phyloP scores from a whole-genome alignment of 1,140 invertebrate genomes.

The Tetramorium alpestre region DNA sequence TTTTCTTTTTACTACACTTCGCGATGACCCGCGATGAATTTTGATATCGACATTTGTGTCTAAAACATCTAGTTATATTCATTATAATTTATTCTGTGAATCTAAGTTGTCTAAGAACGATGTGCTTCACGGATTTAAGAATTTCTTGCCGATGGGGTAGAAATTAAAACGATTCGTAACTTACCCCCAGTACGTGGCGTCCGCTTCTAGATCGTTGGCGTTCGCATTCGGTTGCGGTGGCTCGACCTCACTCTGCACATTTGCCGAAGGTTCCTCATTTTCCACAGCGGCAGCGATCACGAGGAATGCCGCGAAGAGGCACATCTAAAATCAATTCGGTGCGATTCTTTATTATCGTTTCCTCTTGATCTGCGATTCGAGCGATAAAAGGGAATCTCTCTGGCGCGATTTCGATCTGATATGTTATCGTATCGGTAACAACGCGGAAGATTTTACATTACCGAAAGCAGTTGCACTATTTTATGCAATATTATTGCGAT shows the following conservation, averaged over 20 bases:
- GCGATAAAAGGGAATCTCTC: background rate
- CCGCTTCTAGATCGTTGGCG: constrained; percentile 39
- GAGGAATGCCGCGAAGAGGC: constrained; percentile 29
- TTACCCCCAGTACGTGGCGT: constrained; percentile 47
- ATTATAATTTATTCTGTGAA: background rate
- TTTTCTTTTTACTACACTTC: background rate
- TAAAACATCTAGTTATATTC: background rate
- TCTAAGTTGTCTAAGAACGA: background rate
- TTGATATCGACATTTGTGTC: background rate
- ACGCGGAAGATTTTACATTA: background rate
- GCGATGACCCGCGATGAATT: background rate
- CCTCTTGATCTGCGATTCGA: background rate
- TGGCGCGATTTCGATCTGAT: background rate
- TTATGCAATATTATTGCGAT: background rate
- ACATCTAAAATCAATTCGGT: constrained; percentile 14
- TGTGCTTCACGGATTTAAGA: background rate
- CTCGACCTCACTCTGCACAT: background rate
- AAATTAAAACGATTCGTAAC: constrained; percentile 11
- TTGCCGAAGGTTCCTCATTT: background rate
- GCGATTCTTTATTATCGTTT: background rate
- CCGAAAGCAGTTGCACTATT: background rate
- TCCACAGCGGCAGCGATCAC: background rate
- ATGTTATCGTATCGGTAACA: background rate
- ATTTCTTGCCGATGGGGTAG: background rate
- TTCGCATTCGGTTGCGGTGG: background rate